These are phyloP conservation scores for Lepas anatifera DNA, from an alignment of 2,888 invertebrate genomes.

Conservation along the genomic window DNA sequence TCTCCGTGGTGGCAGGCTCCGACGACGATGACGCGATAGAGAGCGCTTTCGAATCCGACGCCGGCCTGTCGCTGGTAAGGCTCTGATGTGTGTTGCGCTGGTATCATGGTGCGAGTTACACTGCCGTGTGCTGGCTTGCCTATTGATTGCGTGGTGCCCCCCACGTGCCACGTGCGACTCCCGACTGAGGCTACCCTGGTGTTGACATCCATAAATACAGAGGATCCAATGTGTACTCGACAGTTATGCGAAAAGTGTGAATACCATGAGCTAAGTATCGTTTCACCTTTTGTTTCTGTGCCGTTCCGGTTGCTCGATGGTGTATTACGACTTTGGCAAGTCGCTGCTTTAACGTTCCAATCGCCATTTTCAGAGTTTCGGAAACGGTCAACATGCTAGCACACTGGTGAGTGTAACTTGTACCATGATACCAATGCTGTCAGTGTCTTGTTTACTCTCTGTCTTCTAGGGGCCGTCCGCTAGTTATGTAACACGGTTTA, in stretches of 20 bases:
- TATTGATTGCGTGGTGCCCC: neutral
- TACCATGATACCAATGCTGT: neutral
- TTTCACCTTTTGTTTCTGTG: too few relatives aligned
- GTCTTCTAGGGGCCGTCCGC: too few relatives aligned
- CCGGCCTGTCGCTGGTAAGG: neutral
- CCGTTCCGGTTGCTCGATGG: too few relatives aligned
- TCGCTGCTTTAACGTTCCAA: too few relatives aligned
- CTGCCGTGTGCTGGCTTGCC: neutral
- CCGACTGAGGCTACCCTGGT: slow-evolving; percentile 1
- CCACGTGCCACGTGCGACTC: neutral
- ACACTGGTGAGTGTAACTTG: slow-evolving; percentile 6
- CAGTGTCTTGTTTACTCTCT: too few relatives aligned
- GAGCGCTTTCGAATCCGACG: neutral
- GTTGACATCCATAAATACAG: too few relatives aligned
- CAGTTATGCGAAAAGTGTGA: too few relatives aligned
- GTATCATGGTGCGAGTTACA: slow-evolving; percentile 8
- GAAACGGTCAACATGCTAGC: neutral
- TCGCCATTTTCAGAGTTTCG: neutral
- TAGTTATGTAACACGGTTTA: too few relatives aligned
- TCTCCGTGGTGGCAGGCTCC: too few relatives aligned
- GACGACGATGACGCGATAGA: neutral
- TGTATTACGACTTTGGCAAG: too few relatives aligned
- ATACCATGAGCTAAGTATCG: too few relatives aligned
- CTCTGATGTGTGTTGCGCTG: neutral
- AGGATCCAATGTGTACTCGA: too few relatives aligned